phyloP scores from a whole-genome alignment of 1,140 invertebrate genomes.

The Vollenhovia emeryi region DNA sequence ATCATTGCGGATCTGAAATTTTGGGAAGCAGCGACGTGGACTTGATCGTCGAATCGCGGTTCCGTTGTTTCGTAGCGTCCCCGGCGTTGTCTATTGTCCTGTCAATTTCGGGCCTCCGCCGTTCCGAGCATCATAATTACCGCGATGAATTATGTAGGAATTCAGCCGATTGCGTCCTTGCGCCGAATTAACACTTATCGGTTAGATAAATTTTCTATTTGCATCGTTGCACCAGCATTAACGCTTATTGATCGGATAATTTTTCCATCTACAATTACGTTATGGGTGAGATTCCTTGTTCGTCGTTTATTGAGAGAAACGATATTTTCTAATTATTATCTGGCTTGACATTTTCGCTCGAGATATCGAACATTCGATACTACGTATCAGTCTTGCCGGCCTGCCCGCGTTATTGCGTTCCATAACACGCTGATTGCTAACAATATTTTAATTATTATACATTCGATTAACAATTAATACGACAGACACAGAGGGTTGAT shows the following conservation, averaged over 20 bases:
- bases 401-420: neutral
- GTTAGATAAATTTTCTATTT: neutral
- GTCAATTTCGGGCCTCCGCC: slow-evolving; percentile 31
- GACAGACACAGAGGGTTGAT: slow-evolving; percentile 30
- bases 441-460: slow-evolving; percentile 48
- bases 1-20: slow-evolving; percentile 70
- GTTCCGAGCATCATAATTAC: slow-evolving; percentile 13
- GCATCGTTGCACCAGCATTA: neutral
- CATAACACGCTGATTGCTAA: slow-evolving; percentile 24
- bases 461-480: slow-evolving; percentile 56
- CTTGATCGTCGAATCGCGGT: slow-evolving; percentile 35
- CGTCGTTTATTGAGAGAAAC: neutral
- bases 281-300: neutral
- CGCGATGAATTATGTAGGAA: slow-evolving; percentile 29
- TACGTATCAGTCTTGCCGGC: neutral
- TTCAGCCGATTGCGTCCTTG: neutral
- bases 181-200: neutral
- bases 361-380: slow-evolving; percentile 11
- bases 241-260: neutral
- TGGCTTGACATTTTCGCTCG: neutral
- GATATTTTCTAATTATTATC: neutral
- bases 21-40: slow-evolving; percentile 9
- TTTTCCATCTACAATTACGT: neutral
- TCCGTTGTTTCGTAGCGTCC: slow-evolving; percentile 37
- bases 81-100: slow-evolving; percentile 49